These are phyloP conservation scores for Pseudomyrmex dendroicus DNA, from an alignment of 1,140 invertebrate genomes.

Conservation along the genomic window DNA sequence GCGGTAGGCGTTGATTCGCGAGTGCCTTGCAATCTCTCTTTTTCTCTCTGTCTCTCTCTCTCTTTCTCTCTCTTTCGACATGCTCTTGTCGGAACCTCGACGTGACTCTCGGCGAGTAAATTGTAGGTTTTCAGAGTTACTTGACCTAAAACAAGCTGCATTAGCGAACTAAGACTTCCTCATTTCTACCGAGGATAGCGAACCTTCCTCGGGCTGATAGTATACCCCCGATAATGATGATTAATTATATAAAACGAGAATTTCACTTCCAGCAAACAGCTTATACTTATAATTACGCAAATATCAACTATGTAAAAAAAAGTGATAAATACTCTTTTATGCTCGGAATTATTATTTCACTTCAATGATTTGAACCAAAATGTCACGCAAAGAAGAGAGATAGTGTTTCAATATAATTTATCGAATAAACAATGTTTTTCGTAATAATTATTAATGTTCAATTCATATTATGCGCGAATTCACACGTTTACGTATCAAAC, in stretches of 20 bases:
- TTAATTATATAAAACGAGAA: slow-evolving; percentile 36
- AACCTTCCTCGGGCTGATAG: slow-evolving; percentile 23
- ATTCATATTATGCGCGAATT: not conserved
- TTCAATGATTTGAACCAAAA: not conserved
- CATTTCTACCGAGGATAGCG: slow-evolving; percentile 15
- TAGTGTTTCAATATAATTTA: not conserved
- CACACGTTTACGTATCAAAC: not conserved
- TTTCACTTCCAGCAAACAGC: not conserved
- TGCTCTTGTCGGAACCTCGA: slow-evolving; percentile 43
- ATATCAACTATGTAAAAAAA: not conserved
- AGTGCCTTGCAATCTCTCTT: slow-evolving; percentile 1
- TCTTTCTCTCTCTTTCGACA: not conserved
- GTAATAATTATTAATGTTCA: not conserved
- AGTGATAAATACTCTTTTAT: not conserved
- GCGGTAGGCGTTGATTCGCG: slow-evolving; percentile 40
- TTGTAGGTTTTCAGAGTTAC: slow-evolving; percentile 58
- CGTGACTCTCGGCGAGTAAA: slow-evolving; percentile 53
- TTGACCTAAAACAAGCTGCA: slow-evolving; percentile 59
- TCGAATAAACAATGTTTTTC: not conserved
- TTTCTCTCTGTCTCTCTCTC: not conserved
- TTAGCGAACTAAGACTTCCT: slow-evolving; percentile 48
- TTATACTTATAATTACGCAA: slow-evolving; percentile 29
- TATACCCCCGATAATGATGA: slow-evolving; percentile 23
- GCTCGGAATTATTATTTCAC: not conserved
- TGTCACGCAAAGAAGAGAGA: too few relatives aligned